Evolutionary conservation across 2,113 vertebrate genomes (phyloP).

Genomic region (Pipa parva): DNA sequence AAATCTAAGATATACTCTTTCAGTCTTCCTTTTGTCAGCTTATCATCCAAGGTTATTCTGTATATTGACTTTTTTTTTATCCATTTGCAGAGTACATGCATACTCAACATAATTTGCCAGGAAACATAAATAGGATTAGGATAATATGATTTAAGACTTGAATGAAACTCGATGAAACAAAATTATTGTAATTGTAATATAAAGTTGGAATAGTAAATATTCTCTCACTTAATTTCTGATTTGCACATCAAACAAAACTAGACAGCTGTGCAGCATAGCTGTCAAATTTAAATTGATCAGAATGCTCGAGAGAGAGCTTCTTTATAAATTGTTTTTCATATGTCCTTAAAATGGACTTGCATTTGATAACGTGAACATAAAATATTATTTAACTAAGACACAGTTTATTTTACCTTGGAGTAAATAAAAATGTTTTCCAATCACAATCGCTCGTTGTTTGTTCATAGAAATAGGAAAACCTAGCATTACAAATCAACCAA

Average conservation of each 20-base stretch:
- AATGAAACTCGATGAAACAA: neutral
- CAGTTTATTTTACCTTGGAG: no score
- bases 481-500: no score
- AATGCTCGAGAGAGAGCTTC: neutral
- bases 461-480: no score
- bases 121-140: slow-evolving; percentile 2
- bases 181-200: neutral
- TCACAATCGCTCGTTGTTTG: no score
- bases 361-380: no score
- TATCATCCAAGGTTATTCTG: neutral
- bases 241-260: slow-evolving; percentile 17
- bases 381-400: no score
- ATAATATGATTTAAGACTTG: neutral
- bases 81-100: neutral
- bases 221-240: neutral
- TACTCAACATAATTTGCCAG: neutral
- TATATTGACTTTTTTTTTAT: neutral
- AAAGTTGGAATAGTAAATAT: neutral
- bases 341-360: no score
- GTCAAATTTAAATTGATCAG: neutral
- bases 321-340: neutral
- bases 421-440: no score
- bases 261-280: slow-evolving; percentile 1
- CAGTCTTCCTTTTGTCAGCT: neutral
- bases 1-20: neutral